Evolutionary conservation across 2,797 vertebrate species (phyloP).

Genomic region (Halcyon badia): DNA sequence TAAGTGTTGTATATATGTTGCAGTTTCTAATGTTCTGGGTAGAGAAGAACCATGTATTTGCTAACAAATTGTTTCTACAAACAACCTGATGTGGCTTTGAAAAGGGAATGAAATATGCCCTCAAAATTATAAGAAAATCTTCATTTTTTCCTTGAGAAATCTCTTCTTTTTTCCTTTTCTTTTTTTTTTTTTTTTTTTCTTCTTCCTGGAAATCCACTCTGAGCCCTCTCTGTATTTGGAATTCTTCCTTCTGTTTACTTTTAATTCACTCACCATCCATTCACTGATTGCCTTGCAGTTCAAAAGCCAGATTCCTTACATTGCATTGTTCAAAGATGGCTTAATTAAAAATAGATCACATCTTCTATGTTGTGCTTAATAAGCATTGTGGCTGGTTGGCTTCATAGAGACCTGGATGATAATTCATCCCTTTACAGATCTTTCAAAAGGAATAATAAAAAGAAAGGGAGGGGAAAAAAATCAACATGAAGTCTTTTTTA

Average conservation of each 20-base stretch:
- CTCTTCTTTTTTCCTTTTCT: neutral
- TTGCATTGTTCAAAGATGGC: conserved; percentile 56
- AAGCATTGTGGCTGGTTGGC: conserved; percentile 37
- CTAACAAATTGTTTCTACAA: conserved; percentile 81
- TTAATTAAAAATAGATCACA: conserved; percentile 68
- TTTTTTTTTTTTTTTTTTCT: neutral
- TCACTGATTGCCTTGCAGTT: conserved; percentile 52
- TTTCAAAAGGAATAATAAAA: conserved; percentile 55
- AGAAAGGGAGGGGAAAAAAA: neutral
- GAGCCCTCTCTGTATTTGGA: neutral
- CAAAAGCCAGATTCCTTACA: conserved; percentile 26
- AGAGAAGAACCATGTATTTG: conserved; percentile 76
- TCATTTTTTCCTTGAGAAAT: neutral
- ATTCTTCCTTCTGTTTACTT: conserved; percentile 55
- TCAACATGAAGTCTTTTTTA: conserved; percentile 21
- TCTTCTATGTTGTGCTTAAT: conserved; percentile 37
- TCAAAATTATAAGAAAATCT: conserved; percentile 19
- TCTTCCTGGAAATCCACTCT: neutral
- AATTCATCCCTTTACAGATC: conserved; percentile 24
- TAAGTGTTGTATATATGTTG: conserved; percentile 73
- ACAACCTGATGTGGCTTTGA: conserved; percentile 72
- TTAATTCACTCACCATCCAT: conserved; percentile 34
- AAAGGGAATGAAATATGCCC: conserved; percentile 48
- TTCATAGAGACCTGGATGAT: conserved; percentile 16
- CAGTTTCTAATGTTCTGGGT: conserved; percentile 71